phyloP scores from a whole-genome alignment of 2,888 invertebrate species.

The Perizoma flavofasciatum region DNA sequence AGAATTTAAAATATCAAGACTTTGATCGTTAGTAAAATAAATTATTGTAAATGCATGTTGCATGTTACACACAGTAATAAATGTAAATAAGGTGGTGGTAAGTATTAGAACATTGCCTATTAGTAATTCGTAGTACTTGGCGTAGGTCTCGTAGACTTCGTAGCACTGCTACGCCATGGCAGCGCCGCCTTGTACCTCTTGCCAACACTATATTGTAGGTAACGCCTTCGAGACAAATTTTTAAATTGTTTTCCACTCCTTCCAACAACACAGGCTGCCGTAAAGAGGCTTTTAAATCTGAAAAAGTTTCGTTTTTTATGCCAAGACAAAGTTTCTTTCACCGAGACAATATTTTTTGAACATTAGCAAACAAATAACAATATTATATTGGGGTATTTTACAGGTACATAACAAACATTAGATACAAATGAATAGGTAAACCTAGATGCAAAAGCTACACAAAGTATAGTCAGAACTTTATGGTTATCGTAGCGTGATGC shows the following conservation, averaged over 20 bases:
- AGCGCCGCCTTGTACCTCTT: constrained; percentile 56
- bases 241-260: constrained; percentile 74
- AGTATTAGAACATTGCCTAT: too few species aligned
- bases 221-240: constrained; percentile 74
- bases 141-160: constrained; percentile 53
- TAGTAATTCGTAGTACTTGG: constrained; percentile 34
- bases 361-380: too few species aligned
- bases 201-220: constrained; percentile 66
- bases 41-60: too few species aligned
- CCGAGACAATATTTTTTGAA: too few species aligned
- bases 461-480: constrained; percentile 26
- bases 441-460: constrained; percentile 8
- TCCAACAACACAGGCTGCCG: constrained; percentile 58
- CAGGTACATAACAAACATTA: not conserved
- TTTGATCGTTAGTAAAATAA: too few species aligned
- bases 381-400: not conserved
- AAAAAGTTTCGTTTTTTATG: not conserved
- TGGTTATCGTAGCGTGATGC: constrained; percentile 14
- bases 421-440: not conserved
- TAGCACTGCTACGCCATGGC: constrained; percentile 48
- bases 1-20: too few species aligned
- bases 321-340: not conserved
- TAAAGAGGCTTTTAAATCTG: constrained; percentile 40
- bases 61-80: too few species aligned
- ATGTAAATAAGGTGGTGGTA: too few species aligned